These are phyloP conservation scores for Neoascia interrupta DNA, from an alignment of 2,888 invertebrate species.

Conservation along the genomic window DNA sequence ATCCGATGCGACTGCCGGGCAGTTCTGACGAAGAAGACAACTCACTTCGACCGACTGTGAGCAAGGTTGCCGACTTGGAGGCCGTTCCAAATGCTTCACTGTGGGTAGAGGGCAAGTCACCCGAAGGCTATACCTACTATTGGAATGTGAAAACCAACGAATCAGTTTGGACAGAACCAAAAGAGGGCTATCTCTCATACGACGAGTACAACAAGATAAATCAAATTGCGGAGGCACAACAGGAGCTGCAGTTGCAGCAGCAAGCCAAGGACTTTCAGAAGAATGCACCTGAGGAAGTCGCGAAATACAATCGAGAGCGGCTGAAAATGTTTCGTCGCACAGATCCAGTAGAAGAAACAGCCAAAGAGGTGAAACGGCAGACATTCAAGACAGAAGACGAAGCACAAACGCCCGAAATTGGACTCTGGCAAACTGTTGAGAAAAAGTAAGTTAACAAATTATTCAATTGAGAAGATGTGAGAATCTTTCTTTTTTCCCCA, in stretches of 20 bases:
- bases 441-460: constrained; percentile 80
- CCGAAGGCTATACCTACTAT: constrained; percentile 90
- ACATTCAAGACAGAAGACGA: constrained; percentile 80
- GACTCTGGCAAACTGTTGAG: constrained; percentile 87
- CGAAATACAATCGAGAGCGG: constrained; percentile 78
- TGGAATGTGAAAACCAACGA: constrained; percentile 93
- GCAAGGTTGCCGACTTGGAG: constrained; percentile 74
- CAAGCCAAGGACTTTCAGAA: constrained; percentile 79
- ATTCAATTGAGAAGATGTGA: too few species aligned
- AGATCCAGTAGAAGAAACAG: constrained; percentile 73
- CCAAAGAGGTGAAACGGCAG: constrained; percentile 80
- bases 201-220: constrained; percentile 83
- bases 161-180: constrained; percentile 88
- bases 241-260: constrained; percentile 80
- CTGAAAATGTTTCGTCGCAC: constrained; percentile 75
- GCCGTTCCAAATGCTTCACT: constrained; percentile 79
- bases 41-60: constrained; percentile 72
- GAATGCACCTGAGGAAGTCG: constrained; percentile 80
- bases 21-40: constrained; percentile 76
- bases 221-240: constrained; percentile 80
- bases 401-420: constrained; percentile 84
- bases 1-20: constrained; percentile 77
- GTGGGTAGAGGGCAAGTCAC: constrained; percentile 90
- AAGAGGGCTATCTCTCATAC: constrained; percentile 85
- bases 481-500: too few species aligned